phyloP scores from a whole-genome alignment of 2,888 invertebrate genomes.

The Campaea margaritaria region DNA sequence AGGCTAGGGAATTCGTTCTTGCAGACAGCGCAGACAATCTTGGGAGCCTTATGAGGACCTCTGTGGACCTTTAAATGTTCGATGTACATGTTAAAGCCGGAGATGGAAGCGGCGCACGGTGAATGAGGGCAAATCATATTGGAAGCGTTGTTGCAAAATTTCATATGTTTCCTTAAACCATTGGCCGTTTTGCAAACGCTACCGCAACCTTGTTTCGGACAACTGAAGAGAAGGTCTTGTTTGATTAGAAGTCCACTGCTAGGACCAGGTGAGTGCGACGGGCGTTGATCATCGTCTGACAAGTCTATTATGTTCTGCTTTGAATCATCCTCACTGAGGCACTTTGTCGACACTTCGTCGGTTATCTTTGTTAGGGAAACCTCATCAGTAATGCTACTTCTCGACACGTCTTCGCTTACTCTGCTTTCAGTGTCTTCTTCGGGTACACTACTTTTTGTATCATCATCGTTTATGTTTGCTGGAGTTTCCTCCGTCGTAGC shows the following conservation, averaged over 20 bases:
- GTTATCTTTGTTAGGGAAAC: slow-evolving; percentile 8
- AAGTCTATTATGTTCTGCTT: slow-evolving; percentile 51
- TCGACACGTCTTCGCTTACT: neutral
- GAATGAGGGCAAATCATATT: slow-evolving; percentile 36
- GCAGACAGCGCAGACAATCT: slow-evolving; percentile 20
- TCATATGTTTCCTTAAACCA: slow-evolving; percentile 60
- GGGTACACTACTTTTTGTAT: neutral
- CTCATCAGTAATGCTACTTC: neutral
- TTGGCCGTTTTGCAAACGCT: slow-evolving; percentile 34
- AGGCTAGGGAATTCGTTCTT: slow-evolving; percentile 8
- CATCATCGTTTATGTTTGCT: neutral
- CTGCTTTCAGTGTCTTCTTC: slow-evolving; percentile 1
- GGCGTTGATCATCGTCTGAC: slow-evolving; percentile 51
- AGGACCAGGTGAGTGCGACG: slow-evolving; percentile 4
- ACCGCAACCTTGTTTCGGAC: slow-evolving; percentile 54
- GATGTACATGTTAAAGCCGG: slow-evolving; percentile 43
- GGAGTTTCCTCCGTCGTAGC: neutral
- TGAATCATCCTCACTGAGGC: slow-evolving; percentile 20
- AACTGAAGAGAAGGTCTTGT: slow-evolving; percentile 50
- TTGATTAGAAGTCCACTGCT: neutral
- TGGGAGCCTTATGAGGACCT: neutral
- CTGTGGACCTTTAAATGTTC: slow-evolving; percentile 48
- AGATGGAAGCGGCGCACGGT: slow-evolving; percentile 25
- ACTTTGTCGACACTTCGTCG: neutral
- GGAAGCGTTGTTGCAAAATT: slow-evolving; percentile 39